Base-by-base conservation (phyloP, 2,888 invertebrate species). In the Seladonia tumulorum region DNA sequence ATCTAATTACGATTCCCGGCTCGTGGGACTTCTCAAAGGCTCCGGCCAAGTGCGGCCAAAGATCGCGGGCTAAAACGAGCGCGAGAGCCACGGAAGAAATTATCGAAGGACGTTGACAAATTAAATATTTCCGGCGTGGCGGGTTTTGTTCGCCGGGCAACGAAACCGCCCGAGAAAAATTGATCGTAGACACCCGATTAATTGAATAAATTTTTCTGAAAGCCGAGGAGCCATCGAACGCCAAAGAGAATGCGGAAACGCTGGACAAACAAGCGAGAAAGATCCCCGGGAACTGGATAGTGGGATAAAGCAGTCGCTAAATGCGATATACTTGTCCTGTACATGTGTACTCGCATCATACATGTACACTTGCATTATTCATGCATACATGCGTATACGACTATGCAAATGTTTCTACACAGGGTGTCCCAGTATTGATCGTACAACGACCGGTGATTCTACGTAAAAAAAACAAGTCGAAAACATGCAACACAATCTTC, bases 161-260 rank as follows among this genome's bases (percentile, higher is more conserved):
- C 12, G 60, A 25, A 14, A 60, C 60, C 25, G 60, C 25, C 7
- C 25, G 60, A 25, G 60, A 60, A 29, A 60, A 60, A 60, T 60
- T 60, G 66, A 35, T 66, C 66, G 66, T 22, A 22, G 66, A 60
- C 60, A 18, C 18, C 18, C 35, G 66, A 66, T 66, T 10, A 66
- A 66, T 35, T 66, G 29, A 66, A 66, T 66, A 66, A 66, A 66
- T 66, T 66, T 35, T 66, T 22, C 29, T 18, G 66, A 35, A 35
- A 66, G 66, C 29, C 22, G 66, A 16, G 35, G 35, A 66, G 3
- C 60, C 60, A 7, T 66, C 35, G 35, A 35, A 66, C 16, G 35
- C 16, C 66, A 66, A 66, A 66, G 16, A 22, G 29, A 29, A 35
- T 22, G 16, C 66, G 66, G 66, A 35, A 66, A 66, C 39, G 68